These are phyloP conservation scores for Hypomesus transpacificus DNA, from an alignment of 2,113 vertebrate species.

Conservation along the genomic window DNA sequence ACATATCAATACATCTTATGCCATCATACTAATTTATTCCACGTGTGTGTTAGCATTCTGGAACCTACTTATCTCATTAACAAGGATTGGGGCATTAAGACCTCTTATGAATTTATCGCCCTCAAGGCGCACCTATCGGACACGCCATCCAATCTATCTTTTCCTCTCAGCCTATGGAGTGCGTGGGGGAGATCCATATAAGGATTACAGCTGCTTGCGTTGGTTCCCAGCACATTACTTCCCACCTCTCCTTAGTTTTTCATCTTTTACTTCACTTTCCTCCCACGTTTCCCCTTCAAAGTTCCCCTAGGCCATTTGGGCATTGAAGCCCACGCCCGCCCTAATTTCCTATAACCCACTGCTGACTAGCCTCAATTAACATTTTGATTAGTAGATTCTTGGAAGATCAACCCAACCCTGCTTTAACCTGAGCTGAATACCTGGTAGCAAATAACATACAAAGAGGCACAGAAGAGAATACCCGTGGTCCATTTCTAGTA, in stretches of 20 bases:
- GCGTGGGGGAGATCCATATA: not conserved
- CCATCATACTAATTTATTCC: not conserved
- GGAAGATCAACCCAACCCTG: not conserved
- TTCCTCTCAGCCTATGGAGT: not conserved
- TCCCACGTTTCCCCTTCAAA: slow-evolving; percentile 7
- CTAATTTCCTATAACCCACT: slow-evolving; percentile 1
- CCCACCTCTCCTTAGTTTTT: not conserved
- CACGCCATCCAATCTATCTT: not conserved
- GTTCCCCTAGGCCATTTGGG: not conserved
- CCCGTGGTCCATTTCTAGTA: not conserved
- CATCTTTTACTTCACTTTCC: not conserved
- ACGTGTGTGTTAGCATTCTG: not conserved
- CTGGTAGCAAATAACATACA: too few species aligned
- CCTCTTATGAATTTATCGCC: not conserved
- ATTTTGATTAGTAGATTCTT: not conserved
- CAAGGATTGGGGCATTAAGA: not conserved
- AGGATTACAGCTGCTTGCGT: not conserved
- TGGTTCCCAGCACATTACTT: not conserved
- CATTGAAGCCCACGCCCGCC: slow-evolving; percentile 6
- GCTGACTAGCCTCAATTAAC: not conserved
- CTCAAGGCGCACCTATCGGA: not conserved
- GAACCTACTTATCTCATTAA: not conserved
- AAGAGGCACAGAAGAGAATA: too few species aligned
- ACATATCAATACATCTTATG: not conserved
- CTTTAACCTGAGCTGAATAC: too few species aligned